Base-by-base conservation (phyloP, 2,888 invertebrate species). In the Vandiemenella viatica region DNA sequence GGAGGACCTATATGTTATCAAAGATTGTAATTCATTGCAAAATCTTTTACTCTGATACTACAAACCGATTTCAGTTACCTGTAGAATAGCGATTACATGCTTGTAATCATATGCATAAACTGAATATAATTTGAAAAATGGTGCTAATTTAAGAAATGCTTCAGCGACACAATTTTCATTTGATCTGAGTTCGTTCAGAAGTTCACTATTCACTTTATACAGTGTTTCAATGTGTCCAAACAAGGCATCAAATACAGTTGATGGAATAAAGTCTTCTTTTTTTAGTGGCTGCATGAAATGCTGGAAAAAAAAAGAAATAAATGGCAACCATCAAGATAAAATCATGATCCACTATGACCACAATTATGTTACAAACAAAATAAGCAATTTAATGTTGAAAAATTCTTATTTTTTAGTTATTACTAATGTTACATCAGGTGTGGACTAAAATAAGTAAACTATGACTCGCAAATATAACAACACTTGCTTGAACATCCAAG, bases 101-200 rank as follows among this genome's bases (percentile, higher is more conserved):
- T 77, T 78, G 60, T 80, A 84, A 58, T 80, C 80, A 52, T 79
- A 82, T 0, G 84, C 84, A 62, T 85, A 85, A 0, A 79, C 76
- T 1, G 84, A 82, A 61, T 86, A 86, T 16, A 84, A 63, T 63
- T 85, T 86, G 46, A 86, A 77, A 61, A 79, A 85, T 4, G 85
- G 85, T 1, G 80, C 83, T 52, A 85, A 71, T 60, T 76, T 77
- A 1, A 74, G 68, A 62, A 86, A 84, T 1, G 82, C 79, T 45
- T 67, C 64, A 0, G 78, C 77, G 6, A 83, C 70, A 61, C 77
- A 74, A 22, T 75, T 71, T 51, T 69, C 63, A 57, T 74, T 68
- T 6, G 66, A 58, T 55, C 74, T 72, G 43, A 82, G 62, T 59
- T 77, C 75, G 6, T 68, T 65, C 5, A 79, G 61, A 7, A 80